Base-by-base conservation (phyloP, 2,113 vertebrate species). In the Calyptommatus sinebrachiatus region DNA sequence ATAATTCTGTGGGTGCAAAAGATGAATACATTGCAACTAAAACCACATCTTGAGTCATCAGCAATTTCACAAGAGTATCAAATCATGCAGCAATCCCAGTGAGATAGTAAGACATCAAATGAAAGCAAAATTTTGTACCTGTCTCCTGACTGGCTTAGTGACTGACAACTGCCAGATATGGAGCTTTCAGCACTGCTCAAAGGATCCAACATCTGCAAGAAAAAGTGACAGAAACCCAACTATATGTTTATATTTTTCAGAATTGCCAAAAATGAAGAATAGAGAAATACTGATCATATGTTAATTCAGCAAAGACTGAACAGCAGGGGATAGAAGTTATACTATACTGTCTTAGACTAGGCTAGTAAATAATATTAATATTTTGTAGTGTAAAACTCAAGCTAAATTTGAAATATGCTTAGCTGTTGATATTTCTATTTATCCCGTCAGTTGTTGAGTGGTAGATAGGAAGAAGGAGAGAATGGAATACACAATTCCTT, bases 141-240 rank as follows among this genome's bases (percentile, higher is more conserved):
- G 93, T 97, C 97, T 83, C 95, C 96, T 94, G 94, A 97, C 89
- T 97, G 98, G 94, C 98, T 97, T 93, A 99, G 94, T 77, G 98
- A 99, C 85, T 99, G 97, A 89, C 97, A 99, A 91, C 97, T 99
- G 86, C 97, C 97, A 31, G 97, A 98, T 75, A 98, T 93, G 0
- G 97, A 99, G 89, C 97, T 99, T 82, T 99, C 97, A 28, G 97
- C 95, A 77, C 97, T 99, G 95, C 97, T 98, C 92, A 97, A 95
- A 21, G 97, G 97, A 90, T 99, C 97, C 93, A 98, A 91, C 89
- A 97, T 95, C 98, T 99, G 88, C 71, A 91, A 89, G 77, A 79
- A 10, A 91, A 79, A 83, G 66, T 31, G 31, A 85, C n/a, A 73
- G 7, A 78, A 63, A 65, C 11, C 26, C 81, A 78, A 71, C 10